Evolutionary conservation across 1,140 invertebrate genomes (phyloP).

Genomic region (Helicorthomorpha holstii): DNA sequence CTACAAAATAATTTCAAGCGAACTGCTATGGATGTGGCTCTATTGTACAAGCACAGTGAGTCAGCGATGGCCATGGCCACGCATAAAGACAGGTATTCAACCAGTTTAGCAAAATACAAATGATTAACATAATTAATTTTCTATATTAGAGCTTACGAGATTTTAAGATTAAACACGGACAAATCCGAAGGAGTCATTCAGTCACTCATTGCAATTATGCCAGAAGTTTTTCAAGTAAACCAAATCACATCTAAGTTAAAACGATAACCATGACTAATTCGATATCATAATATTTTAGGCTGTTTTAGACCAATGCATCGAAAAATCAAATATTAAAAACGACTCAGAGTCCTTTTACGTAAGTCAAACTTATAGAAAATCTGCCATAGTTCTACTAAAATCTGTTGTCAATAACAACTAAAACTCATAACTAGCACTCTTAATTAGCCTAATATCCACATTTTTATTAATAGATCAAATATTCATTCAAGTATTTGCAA

Average conservation of each 20-base stretch:
- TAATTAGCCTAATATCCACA: not conserved
- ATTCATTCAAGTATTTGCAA: constrained; percentile 8
- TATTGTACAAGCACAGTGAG: constrained; percentile 64
- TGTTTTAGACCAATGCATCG: constrained; percentile 6
- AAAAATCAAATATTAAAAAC: not conserved
- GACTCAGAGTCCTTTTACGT: constrained; percentile 4
- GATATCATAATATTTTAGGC: constrained; percentile 1
- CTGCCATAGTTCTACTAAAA: no score
- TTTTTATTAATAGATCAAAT: constrained; percentile 4
- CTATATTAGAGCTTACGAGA: constrained; percentile 5
- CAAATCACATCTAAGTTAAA: no score
- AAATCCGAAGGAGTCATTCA: constrained; percentile 6
- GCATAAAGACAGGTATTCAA: constrained; percentile 32
- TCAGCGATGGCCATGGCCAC: constrained; percentile 67
- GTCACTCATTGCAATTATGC: constrained; percentile 5
- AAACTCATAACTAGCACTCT: no score
- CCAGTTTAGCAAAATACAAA: not conserved
- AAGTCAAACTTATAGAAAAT: no score
- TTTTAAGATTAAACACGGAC: constrained; percentile 2
- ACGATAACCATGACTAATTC: no score
- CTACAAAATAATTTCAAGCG: constrained; percentile 50
- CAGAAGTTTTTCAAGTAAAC: constrained; percentile 6
- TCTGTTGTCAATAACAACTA: no score
- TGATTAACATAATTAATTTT: not conserved
- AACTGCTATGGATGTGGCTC: constrained; percentile 69